Evolutionary conservation across 2,797 vertebrate species (phyloP).

Genomic region (Galago senegalensis): DNA sequence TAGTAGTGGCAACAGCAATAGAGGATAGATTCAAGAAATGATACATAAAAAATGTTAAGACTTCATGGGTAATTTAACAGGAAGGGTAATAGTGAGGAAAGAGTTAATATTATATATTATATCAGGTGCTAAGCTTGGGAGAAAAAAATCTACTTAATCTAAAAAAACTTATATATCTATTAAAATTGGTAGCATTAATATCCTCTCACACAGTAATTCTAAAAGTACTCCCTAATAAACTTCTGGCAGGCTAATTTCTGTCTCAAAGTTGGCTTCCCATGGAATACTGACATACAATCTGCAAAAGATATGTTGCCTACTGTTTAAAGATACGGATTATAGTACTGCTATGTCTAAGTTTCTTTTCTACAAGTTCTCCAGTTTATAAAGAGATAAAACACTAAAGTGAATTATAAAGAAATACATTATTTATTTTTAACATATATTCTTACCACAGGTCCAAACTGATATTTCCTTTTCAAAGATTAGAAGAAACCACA

Average conservation of each 20-base stretch:
- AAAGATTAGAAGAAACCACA: conserved; percentile 4
- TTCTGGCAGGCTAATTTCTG: neutral
- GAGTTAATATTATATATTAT: neutral
- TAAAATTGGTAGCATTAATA: conserved; percentile 23
- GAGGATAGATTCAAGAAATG: conserved; percentile 3
- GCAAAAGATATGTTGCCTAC: neutral
- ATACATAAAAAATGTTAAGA: conserved; percentile 40
- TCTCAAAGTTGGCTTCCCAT: neutral
- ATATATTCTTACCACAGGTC: neutral
- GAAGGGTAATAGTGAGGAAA: neutral
- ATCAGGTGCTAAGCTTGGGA: neutral
- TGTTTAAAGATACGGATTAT: neutral
- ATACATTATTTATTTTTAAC: conserved; percentile 29
- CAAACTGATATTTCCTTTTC: conserved; percentile 11
- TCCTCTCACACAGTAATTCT: neutral
- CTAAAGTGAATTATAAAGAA: conserved; percentile 32
- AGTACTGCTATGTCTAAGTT: neutral
- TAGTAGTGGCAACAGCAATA: neutral
- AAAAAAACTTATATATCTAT: neutral
- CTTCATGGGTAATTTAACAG: neutral
- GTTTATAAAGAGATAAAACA: conserved; percentile 44
- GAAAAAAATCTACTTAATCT: conserved; percentile 4
- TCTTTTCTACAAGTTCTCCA: conserved; percentile 24
- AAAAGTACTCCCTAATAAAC: conserved; percentile 28
- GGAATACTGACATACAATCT: neutral